These are phyloP conservation scores for Thomomys bottae DNA, from an alignment of 2,113 vertebrate genomes.

Conservation along the genomic window DNA sequence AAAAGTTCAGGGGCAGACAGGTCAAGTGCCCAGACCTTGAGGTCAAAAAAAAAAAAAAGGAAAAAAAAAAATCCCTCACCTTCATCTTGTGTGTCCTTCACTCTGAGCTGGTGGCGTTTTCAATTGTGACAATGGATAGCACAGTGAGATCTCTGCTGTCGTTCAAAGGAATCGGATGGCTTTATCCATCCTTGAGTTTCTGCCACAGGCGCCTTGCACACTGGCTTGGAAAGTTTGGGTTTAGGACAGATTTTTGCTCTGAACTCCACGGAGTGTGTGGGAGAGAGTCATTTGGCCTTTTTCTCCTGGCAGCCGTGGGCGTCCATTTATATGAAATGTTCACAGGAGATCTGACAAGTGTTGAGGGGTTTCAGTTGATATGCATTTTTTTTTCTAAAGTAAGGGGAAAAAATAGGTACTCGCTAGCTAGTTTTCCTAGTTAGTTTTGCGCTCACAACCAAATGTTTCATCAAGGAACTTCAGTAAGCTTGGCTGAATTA, in stretches of 20 bases:
- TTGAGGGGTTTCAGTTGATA: conserved; percentile 76
- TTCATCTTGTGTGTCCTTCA: conserved; percentile 1
- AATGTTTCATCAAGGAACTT: not conserved
- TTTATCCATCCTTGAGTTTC: not conserved
- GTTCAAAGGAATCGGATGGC: conserved; percentile 23
- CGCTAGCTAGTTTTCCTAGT: conserved; percentile 64
- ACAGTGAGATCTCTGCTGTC: conserved; percentile 5
- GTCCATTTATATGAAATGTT: conserved; percentile 76
- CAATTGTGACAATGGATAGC: not conserved
- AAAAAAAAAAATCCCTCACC: not conserved
- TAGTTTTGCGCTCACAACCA: conserved; percentile 7
- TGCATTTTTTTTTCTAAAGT: conserved; percentile 64
- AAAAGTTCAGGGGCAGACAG: too few relatives aligned
- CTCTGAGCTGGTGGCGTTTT: conserved; percentile 18
- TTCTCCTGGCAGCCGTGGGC: conserved; percentile 58
- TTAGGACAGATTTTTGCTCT: conserved; percentile 66
- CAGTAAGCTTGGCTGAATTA: not conserved
- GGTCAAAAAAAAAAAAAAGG: too few relatives aligned
- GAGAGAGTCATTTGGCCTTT: conserved; percentile 68
- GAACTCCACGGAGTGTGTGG: conserved; percentile 64
- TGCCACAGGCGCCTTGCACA: conserved; percentile 31
- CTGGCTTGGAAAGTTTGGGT: not conserved
- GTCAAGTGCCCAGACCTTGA: too few relatives aligned
- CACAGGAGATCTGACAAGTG: conserved; percentile 79
- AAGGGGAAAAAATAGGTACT: conserved; percentile 73